These are phyloP conservation scores for Leucopsar rothschildi DNA, from an alignment of 2,113 vertebrate genomes.

Conservation along the genomic window DNA sequence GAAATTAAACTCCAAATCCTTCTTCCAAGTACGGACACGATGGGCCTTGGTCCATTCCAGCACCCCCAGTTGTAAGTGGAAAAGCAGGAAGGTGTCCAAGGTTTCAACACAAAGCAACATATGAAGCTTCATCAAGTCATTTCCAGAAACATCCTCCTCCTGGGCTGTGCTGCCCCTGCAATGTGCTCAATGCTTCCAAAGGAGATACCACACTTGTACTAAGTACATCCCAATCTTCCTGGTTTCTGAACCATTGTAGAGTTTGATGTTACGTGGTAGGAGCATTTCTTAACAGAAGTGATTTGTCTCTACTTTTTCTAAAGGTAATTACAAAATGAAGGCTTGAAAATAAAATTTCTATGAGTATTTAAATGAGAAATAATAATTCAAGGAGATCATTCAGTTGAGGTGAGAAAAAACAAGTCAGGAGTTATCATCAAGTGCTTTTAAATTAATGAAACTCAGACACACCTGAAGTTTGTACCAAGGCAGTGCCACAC, in stretches of 20 bases:
- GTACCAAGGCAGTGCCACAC: not conserved
- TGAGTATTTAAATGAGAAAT: not conserved
- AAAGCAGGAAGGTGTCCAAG: not conserved
- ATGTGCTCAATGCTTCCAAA: not conserved
- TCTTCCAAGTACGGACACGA: rapidly evolving
- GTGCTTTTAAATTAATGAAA: not conserved
- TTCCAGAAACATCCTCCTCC: not conserved
- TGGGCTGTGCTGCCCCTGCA: not conserved
- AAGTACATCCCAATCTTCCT: not conserved
- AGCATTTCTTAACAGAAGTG: not conserved
- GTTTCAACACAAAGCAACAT: not conserved
- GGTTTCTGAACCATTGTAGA: not conserved
- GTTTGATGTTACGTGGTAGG: rapidly evolving
- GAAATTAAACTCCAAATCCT: not conserved
- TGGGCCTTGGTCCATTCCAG: not conserved
- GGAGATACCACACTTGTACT: not conserved
- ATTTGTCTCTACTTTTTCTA: not conserved
- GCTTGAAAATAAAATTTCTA: not conserved
- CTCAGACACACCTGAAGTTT: not conserved
- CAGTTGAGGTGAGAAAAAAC: not conserved
- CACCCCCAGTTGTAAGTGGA: rapidly evolving
- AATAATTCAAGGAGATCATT: not conserved
- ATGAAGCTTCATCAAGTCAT: rapidly evolving
- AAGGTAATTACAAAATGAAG: not conserved
- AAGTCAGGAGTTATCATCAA: not conserved